A percentile compares a stretch with the other conserved stretches of the same genome.
phyloP scores from a whole-genome alignment of 2,113 vertebrate species.

The Alaudala cheleensis region DNA sequence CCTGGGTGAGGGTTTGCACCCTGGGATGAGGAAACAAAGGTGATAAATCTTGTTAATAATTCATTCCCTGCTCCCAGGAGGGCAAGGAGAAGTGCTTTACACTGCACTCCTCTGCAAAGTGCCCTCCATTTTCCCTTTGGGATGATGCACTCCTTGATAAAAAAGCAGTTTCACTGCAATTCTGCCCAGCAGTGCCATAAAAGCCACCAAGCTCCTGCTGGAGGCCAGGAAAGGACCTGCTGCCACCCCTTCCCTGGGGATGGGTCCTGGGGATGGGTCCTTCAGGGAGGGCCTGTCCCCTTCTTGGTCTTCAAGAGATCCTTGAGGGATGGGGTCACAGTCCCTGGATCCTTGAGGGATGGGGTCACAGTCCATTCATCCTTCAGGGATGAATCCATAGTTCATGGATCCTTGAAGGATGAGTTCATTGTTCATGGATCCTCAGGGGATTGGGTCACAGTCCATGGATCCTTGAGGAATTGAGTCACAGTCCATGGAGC shows the following conservation, averaged over 20 bases:
- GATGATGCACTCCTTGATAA: background rate
- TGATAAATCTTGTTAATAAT: background rate
- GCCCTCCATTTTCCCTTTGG: background rate
- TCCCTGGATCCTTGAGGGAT: background rate
- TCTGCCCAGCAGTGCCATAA: background rate
- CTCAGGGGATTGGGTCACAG: background rate
- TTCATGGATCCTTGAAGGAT: background rate
- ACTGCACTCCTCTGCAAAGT: background rate
- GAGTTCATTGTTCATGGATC: background rate
- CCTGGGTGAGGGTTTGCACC: background rate
- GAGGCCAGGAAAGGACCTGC: fast-evolving
- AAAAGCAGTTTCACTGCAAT: background rate
- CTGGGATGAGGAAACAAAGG: background rate
- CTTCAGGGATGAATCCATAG: background rate
- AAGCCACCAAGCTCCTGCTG: background rate
- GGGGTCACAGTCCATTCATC: background rate
- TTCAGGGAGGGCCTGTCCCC: background rate
- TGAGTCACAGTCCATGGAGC: background rate
- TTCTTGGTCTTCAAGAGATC: background rate
- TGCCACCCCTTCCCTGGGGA: background rate
- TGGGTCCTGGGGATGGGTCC: background rate
- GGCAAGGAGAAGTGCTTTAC: background rate
- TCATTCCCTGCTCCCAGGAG: background rate
- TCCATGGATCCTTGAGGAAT: background rate
- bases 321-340: background rate